Conservation (phyloP, 2,797 vertebrate genomes). For the Uromys caudimaculatus region DNA sequence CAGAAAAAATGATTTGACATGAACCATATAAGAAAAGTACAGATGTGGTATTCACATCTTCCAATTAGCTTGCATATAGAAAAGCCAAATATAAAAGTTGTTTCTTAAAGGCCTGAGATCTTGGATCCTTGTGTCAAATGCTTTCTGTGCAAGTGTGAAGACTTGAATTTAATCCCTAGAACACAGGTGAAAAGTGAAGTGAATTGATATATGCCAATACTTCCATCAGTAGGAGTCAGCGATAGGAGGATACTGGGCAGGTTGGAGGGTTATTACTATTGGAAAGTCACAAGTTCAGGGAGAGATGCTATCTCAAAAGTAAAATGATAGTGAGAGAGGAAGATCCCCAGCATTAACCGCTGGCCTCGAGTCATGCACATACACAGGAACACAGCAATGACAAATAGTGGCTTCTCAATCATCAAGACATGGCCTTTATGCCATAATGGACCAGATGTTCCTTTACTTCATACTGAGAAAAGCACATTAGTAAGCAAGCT, state of each 20-base stretch:
- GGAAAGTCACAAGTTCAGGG: too few species aligned
- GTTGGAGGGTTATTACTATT: neutral
- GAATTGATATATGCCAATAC: neutral
- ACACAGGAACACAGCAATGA: neutral
- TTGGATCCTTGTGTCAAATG: neutral
- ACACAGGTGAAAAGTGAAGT: neutral
- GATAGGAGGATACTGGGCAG: too few species aligned
- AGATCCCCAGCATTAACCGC: neutral
- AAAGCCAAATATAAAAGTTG: neutral
- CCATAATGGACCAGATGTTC: neutral
- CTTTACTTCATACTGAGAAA: conserved; percentile 12
- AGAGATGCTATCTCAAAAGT: neutral
- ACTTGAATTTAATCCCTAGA: neutral
- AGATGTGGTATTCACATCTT: neutral
- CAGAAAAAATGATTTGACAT: conserved; percentile 57
- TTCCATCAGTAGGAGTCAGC: too few species aligned
- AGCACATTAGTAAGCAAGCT: neutral
- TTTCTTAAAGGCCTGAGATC: too few species aligned
- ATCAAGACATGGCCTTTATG: neutral
- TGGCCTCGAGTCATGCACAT: neutral
- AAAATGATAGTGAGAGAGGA: neutral
- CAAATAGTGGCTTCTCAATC: neutral
- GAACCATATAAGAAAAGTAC: conserved; percentile 59
- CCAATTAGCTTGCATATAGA: neutral
- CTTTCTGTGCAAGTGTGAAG: too few species aligned